Base-by-base conservation (phyloP, 2,888 invertebrate species). In the Coelopa pilipes region DNA sequence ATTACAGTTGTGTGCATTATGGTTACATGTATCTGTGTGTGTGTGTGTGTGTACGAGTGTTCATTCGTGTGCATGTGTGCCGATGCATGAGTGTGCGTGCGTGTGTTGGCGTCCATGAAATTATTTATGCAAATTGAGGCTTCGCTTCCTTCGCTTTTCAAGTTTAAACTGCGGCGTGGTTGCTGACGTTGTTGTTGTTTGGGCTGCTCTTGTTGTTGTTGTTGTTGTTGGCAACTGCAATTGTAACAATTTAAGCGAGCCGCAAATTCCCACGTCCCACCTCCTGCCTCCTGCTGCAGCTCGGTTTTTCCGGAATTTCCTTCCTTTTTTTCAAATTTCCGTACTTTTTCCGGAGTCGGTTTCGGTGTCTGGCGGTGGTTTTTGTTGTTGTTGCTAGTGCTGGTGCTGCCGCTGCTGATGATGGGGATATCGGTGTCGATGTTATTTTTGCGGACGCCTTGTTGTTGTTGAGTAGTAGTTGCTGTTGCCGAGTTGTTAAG, bases 41-140 rank as follows among this genome's bases (percentile, higher is more conserved):
- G 21, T 57, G 65, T 59, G 46, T 65, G 21, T 70, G 74, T 53
- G 15, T 50, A 49, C 19, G n/a, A 19, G 63, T n/a, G 21, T 66
- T 3, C 13, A 21, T 49, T 34, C 59, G 55, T 34, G 53, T 34
- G 53, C 47, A 9, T 34, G 66, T 49, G 19, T 47, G 15, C 10
- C 24, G n/a, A 3, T 12, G 46, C 45, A 21, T 55, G 55, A 47
- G 49, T 60, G 55, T 50, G 45, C 62, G 62, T 69, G 34, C 46
- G 21, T 60, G 50, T 50, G 59, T 57, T 13, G n/a, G 34, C 13
- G 13, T 72, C 17, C 50, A 59, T 73, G 34, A 17, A 73, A 70
- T 75, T 73, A 73, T 73, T 72, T 70, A 75, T 75, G 73, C 69
- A 75, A 74, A 73, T 75, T 73, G 65, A 34, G 71, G 63, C 69